These are phyloP conservation scores for Sorex araneus DNA, from an alignment of 2,113 vertebrate genomes.

Conservation along the genomic window DNA sequence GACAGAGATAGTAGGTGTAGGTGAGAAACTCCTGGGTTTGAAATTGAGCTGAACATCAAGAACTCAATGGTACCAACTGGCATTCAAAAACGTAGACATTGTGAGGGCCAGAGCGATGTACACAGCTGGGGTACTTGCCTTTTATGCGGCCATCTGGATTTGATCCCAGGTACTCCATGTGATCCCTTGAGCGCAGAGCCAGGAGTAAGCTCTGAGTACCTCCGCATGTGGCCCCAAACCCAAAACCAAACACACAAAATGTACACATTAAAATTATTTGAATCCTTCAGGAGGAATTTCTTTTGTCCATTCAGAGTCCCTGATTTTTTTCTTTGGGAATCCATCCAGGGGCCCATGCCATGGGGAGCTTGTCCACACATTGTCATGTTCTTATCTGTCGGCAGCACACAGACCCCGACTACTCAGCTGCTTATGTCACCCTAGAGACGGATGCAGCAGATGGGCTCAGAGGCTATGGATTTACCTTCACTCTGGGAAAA, in stretches of 20 bases:
- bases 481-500: conserved; percentile 93
- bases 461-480: conserved; percentile 89
- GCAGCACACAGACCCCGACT: conserved; percentile 94
- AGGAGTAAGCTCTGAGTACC: too few species aligned
- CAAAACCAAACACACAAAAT: too few species aligned
- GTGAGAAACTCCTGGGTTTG: background rate
- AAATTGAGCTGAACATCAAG: conserved; percentile 20
- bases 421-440: conserved; percentile 92
- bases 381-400: background rate
- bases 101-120: too few species aligned
- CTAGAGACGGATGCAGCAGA: conserved; percentile 88
- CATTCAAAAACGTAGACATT: background rate
- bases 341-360: too few species aligned
- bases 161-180: too few species aligned
- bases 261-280: background rate
- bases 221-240: too few species aligned
- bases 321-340: background rate
- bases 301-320: conserved; percentile 8
- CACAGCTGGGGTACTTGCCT: too few species aligned
- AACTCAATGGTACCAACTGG: background rate
- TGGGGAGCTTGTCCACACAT: too few species aligned
- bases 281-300: background rate
- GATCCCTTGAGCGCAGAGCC: too few species aligned
- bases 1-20: background rate
- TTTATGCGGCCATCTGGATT: too few species aligned